Evolutionary conservation across 1,140 invertebrate genomes (phyloP).

Genomic region (Pentalonia nigronervosa): DNA sequence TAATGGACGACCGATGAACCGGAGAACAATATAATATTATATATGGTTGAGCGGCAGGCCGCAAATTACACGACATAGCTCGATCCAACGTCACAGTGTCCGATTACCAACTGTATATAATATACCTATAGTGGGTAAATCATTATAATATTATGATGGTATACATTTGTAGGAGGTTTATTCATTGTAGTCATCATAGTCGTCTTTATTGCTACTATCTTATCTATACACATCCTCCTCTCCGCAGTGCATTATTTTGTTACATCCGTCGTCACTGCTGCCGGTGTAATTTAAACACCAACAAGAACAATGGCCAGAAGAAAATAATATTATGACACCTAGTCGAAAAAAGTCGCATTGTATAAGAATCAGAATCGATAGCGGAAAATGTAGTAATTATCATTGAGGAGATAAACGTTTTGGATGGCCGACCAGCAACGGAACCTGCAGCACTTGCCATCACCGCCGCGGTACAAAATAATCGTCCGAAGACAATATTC

Average conservation of each 20-base stretch:
- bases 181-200: not conserved
- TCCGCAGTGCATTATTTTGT: not conserved
- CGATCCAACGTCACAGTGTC: slow-evolving; percentile 7
- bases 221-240: not conserved
- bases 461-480: not conserved
- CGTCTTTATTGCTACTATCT: not conserved
- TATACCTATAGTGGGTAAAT: not conserved
- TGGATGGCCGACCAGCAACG: not conserved
- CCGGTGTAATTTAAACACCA: not conserved
- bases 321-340: not conserved
- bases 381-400: not conserved
- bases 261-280: not conserved
- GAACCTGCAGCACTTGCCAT: not conserved
- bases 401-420: not conserved
- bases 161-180: not conserved
- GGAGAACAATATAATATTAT: not conserved
- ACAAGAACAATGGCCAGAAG: not conserved
- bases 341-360: not conserved
- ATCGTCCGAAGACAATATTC: not conserved
- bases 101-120: not conserved
- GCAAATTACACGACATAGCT: not conserved
- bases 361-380: not conserved
- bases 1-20: slow-evolving; percentile 2
- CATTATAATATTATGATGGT: not conserved
- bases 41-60: not conserved